Evolutionary conservation across 2,113 vertebrate species (phyloP), one percentile per base, ranked within the genome.

Genomic region (Scalopus aquaticus): DNA sequence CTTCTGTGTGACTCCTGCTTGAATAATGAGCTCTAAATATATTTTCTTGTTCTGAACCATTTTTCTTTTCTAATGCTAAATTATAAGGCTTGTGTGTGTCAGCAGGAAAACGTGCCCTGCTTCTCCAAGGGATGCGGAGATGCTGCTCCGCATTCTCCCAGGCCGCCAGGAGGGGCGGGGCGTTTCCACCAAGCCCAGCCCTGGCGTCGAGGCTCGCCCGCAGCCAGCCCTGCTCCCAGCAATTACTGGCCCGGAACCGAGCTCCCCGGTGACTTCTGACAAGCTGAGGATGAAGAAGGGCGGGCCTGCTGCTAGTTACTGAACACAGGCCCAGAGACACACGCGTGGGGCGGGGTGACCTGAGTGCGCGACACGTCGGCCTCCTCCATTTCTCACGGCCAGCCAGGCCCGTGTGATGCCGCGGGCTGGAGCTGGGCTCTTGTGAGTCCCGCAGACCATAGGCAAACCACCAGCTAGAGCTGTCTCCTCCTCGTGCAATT

Each of bases 41-140:
- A 95, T 83, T 96, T 78, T 94, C 96, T 90, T 8, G 96, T 64
- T 73, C 91, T 86, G 69, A 96, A 86, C 92, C 96, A 93, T 62
- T 96, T 97, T 96, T 94, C 92, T 93, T 96, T 94, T 88, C 91
- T 95, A 92, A 95, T 84, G 89, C 92, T 91, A 92, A 96, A 95
- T 97, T 95, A 96, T 78, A 95, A 96, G 93, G 64, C 81, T 96
- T 77, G 80, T 96, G 73, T 82, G 35, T 95, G 81, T 67, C 94
- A 96, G 70, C 78, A 76, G 91, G 93, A 97, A 97, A 96, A 93
- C 77, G 13, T 84, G 94, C 35, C 54, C 24, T 74, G 58, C 35
- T 86, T 96, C 83, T 77, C 82, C 93, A 22, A 1, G 0, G 46
- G 44, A 95, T 22, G 30, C 54, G 28, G 86, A 51, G 11, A 5